Conservation (phyloP, 1,140 invertebrate species). For the Solenopsis invicta region DNA sequence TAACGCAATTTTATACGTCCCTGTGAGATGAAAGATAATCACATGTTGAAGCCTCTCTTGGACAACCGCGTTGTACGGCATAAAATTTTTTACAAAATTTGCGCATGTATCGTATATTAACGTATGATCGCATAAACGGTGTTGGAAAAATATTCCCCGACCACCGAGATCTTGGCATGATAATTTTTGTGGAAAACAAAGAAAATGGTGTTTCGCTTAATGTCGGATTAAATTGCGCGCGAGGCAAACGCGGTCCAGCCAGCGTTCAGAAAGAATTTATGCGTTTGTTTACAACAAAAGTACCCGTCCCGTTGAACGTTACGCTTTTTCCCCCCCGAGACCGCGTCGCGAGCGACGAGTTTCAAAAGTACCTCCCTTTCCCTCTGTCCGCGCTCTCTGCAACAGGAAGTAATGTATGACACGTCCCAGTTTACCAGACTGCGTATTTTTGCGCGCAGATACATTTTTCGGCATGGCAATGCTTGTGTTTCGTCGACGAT, state of each 20-base stretch:
- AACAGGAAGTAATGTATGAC: conserved; percentile 47
- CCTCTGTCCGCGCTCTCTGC: neutral
- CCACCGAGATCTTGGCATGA: conserved; percentile 32
- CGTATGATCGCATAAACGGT: neutral
- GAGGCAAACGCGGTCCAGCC: neutral
- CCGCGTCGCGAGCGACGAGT: conserved; percentile 9
- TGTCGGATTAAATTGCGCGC: conserved; percentile 34
- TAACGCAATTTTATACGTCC: neutral
- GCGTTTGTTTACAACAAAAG: conserved; percentile 61
- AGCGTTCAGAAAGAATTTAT: conserved; percentile 49
- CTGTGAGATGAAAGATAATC: neutral
- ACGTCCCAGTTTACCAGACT: conserved; percentile 40
- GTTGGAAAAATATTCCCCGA: neutral
- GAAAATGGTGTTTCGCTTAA: conserved; percentile 42
- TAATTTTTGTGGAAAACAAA: conserved; percentile 24
- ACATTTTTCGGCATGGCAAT: conserved; percentile 13
- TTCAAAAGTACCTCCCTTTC: conserved; percentile 28
- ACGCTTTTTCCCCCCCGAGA: conserved; percentile 9
- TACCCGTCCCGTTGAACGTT: neutral
- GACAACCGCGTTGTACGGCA: neutral
- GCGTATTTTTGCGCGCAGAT: neutral
- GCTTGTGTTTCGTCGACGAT: conserved; percentile 28
- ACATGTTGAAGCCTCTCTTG: neutral
- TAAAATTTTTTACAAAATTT: neutral
- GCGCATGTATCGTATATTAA: neutral